Percentiles rank a stretch among this genome's conserved stretches.
Conservation (phyloP, 2,797 vertebrate species). For the Acipenser ruthenus region DNA sequence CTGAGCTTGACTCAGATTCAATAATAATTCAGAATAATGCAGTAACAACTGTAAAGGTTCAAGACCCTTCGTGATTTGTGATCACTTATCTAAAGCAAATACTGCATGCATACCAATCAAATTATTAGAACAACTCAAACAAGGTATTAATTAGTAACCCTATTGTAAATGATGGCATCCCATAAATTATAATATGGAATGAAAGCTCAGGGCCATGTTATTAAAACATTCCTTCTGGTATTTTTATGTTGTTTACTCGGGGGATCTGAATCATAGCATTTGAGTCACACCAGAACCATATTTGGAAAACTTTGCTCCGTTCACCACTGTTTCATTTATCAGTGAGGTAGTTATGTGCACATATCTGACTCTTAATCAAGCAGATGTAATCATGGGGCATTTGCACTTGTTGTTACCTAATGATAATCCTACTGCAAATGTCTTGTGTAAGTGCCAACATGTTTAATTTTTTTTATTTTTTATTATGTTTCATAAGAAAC, state of each 20-base stretch:
- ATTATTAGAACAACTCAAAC: not conserved
- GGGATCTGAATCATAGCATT: constrained; percentile 41
- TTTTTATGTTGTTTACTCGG: constrained; percentile 51
- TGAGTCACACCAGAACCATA: constrained; percentile 34
- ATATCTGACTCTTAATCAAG: constrained; percentile 11
- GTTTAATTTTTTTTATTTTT: not conserved
- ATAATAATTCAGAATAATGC: not conserved
- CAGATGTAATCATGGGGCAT: not conserved
- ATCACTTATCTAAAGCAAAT: not conserved
- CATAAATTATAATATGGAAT: constrained; percentile 34
- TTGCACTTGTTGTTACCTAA: not conserved
- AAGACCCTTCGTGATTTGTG: not conserved
- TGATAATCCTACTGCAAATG: not conserved
- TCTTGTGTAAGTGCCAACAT: not conserved
- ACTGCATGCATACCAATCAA: not conserved
- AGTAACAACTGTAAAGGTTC: not conserved
- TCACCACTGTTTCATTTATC: constrained; percentile 35
- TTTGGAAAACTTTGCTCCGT: constrained; percentile 47
- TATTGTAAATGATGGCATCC: not conserved
- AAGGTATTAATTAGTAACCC: not conserved
- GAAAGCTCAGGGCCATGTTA: constrained; percentile 32
- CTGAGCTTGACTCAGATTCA: no score
- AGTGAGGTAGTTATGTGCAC: constrained; percentile 15
- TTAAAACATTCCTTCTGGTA: constrained; percentile 46
- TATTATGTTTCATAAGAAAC: no score